phyloP scores from a whole-genome alignment of 2,888 invertebrate species.

The Xestia ashworthii region DNA sequence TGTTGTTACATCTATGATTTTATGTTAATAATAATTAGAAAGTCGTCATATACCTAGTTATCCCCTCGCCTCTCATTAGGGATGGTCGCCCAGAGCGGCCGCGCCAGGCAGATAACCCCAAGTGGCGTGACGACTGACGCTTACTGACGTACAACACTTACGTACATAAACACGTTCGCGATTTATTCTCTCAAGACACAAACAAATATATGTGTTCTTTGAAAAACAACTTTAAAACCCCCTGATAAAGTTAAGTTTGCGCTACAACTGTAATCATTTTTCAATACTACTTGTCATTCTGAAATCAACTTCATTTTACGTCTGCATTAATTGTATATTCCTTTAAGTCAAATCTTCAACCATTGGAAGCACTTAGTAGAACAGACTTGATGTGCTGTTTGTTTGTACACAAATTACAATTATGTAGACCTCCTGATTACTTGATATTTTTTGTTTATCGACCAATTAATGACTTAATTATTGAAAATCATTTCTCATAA shows the following conservation, averaged over 20 bases:
- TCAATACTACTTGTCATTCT: not conserved
- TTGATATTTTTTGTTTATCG: conserved; percentile 59
- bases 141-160: conserved; percentile 65
- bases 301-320: not conserved
- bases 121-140: conserved; percentile 82
- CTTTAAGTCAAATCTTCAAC: not conserved
- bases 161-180: conserved; percentile 42
- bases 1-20: not conserved
- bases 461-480: conserved; percentile 51
- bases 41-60: conserved; percentile 71
- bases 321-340: not conserved
- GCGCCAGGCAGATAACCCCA: conserved; percentile 80
- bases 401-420: conserved; percentile 44
- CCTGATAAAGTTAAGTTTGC: not conserved
- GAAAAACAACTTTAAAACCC: conserved; percentile 1
- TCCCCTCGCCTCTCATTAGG: conserved; percentile 75
- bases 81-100: conserved; percentile 70
- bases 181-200: conserved; percentile 18
- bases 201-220: conserved; percentile 1
- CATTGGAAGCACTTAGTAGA: not conserved
- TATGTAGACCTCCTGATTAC: conserved; percentile 43
- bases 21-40: conserved; percentile 74
- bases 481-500: conserved; percentile 45
- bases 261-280: not conserved
- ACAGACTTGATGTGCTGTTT: conserved; percentile 65